Evolutionary conservation across 1,140 invertebrate species (phyloP).

Genomic region (Leptinotarsa undecemlineata): DNA sequence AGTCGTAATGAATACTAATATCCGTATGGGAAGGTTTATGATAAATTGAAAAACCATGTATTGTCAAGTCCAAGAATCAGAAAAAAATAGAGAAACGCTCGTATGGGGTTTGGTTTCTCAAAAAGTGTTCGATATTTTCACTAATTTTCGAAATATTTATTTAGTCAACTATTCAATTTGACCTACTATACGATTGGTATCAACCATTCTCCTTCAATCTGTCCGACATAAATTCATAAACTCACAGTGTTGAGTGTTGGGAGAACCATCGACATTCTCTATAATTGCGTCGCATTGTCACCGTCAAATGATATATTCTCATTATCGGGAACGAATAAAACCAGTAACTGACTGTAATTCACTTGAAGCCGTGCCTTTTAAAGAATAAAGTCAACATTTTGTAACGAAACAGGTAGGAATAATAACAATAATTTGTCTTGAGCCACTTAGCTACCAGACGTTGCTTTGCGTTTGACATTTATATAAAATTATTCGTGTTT

Average conservation of each 20-base stretch:
- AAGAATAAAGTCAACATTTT: slow-evolving; percentile 21
- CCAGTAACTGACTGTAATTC: slow-evolving; percentile 9
- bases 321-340: slow-evolving; percentile 5
- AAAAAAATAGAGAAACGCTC: too few species aligned
- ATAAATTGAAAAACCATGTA: too few species aligned
- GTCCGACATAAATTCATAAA: background rate
- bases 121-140: too few species aligned
- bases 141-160: too few species aligned
- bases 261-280: background rate
- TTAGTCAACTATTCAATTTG: too few species aligned
- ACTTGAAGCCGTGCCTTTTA: slow-evolving; percentile 11
- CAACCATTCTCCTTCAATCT: too few species aligned
- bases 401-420: slow-evolving; percentile 18
- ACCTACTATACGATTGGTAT: too few species aligned
- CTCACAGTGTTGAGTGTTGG: background rate
- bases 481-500: slow-evolving; percentile 18
- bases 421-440: slow-evolving; percentile 26
- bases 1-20: too few species aligned
- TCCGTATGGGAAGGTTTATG: too few species aligned
- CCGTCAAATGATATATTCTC: slow-evolving; percentile 14
- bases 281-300: slow-evolving; percentile 6
- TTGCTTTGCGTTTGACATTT: slow-evolving; percentile 20
- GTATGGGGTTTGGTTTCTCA: too few species aligned
- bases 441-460: slow-evolving; percentile 19
- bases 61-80: too few species aligned